Percentiles rank a stretch among this genome's conserved stretches.
phyloP scores from a whole-genome alignment of 2,888 invertebrate species.

The Watsonalla cultraria region DNA sequence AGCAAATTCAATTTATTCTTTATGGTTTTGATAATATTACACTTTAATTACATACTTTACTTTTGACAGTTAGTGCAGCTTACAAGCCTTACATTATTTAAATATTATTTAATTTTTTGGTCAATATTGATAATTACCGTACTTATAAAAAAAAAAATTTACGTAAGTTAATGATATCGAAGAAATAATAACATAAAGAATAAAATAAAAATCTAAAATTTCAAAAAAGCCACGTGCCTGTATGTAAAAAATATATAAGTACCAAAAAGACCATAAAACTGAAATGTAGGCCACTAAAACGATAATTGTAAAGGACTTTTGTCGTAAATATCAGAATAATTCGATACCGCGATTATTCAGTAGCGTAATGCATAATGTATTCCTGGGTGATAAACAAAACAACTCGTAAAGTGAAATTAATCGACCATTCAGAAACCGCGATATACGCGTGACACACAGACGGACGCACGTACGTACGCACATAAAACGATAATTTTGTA shows the following conservation, averaged over 20 bases:
- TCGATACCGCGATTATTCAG: slow-evolving; percentile 10
- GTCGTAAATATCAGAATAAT: slow-evolving; percentile 6
- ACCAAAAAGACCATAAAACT: not conserved
- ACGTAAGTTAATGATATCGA: no score
- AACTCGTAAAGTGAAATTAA: slow-evolving; percentile 37
- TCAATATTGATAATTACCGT: no score
- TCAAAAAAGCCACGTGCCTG: not conserved
- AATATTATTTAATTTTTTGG: no score
- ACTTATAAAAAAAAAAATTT: no score
- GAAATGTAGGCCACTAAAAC: not conserved
- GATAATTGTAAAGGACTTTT: not conserved
- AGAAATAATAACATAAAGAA: no score
- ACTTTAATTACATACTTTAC: no score
- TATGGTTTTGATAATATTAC: no score
- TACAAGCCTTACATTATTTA: no score
- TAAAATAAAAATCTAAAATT: no score
- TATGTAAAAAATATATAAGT: not conserved
- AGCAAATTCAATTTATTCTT: no score
- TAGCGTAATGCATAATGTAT: slow-evolving; percentile 13
- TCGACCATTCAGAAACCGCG: slow-evolving; percentile 38
- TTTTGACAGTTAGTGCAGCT: no score
- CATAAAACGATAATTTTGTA: slow-evolving; percentile 57
- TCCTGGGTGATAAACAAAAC: slow-evolving; percentile 24
- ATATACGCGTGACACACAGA: slow-evolving; percentile 23
- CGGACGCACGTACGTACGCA: slow-evolving; percentile 29